Base-by-base conservation (phyloP, 2,888 invertebrate genomes). In the Acanthosepion lycidas region DNA sequence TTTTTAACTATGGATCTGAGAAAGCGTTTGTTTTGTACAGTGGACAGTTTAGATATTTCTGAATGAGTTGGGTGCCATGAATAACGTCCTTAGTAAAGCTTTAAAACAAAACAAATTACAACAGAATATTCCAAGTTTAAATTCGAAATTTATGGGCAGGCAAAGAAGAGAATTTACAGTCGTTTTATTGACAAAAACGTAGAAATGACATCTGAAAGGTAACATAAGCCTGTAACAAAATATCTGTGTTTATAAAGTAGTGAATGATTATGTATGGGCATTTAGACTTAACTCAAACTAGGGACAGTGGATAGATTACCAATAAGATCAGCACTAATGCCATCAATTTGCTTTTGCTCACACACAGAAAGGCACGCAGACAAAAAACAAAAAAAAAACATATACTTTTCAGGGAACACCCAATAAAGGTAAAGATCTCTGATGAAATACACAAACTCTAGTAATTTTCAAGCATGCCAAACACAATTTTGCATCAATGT, bases 401-500 rank as follows among this genome's bases (percentile, higher is more conserved):
- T n/a, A 15, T 33, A 33, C 33, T 33, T n/a, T n/a, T 5, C n/a
- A n/a, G n/a, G n/a, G 78, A n/a, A 78, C 12, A 33, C n/a, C 12
- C n/a, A 78, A 15, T 15, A 9, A 78, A 78, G 2, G 9, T 33
- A 78, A 15, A 3, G n/a, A 33, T 12, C n/a, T 33, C 78, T 78
- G 33, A 78, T 78, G n/a, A 78, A n/a, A 78, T 78, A n/a, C n/a
- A 5, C 78, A 78, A 78, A 78, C 59, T 78, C n/a, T 12, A n/a
- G 78, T n/a, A n/a, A 78, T n/a, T 78, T 78, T 33, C n/a, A 33
- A n/a, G 12, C 78, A 78, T 78, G 78, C 78, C 78, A 78, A 78
- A 78, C n/a, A 12, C 78, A 78, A 78, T n/a, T 78, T 78, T 78
- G n/a, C 78, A 78, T n/a, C 78, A 78, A 78, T 78, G 78, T 78